Evolutionary conservation across 2,888 invertebrate species (phyloP).

Genomic region (Zygogramma bicolorata): DNA sequence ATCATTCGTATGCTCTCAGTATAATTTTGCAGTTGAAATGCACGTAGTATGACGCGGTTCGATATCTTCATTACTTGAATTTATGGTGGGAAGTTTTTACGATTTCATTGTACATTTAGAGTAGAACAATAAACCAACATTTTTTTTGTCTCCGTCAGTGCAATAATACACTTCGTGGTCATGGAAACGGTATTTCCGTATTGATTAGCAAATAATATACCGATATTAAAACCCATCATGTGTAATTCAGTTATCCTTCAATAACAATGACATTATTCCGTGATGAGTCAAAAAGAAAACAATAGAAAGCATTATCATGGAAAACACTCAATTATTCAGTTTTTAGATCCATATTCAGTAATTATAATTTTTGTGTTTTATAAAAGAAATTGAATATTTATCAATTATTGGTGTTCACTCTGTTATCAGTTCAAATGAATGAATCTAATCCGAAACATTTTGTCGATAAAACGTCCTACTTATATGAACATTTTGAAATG

Average conservation of each 20-base stretch:
- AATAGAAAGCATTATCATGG: not conserved
- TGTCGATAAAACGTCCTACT: too few relatives aligned
- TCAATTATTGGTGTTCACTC: too few relatives aligned
- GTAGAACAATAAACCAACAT: not conserved
- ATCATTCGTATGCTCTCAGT: too few relatives aligned
- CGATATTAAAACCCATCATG: not conserved
- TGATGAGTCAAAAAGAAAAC: not conserved
- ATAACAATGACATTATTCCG: conserved; percentile 2
- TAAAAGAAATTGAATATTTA: too few relatives aligned
- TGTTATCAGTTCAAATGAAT: too few relatives aligned
- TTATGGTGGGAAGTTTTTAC: not conserved
- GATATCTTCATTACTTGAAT: not conserved
- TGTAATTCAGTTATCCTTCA: not conserved
- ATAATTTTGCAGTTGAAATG: not conserved
- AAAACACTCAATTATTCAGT: too few relatives aligned
- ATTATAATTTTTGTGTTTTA: too few relatives aligned
- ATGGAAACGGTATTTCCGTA: not conserved
- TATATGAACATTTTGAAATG: too few relatives aligned
- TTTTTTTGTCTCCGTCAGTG: not conserved
- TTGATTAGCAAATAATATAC: conserved; percentile 2
- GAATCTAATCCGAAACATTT: too few relatives aligned
- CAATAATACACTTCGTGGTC: not conserved
- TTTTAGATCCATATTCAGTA: too few relatives aligned
- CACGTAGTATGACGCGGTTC: not conserved
- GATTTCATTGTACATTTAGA: not conserved